Evolutionary conservation across 2,888 invertebrate genomes (phyloP), one percentile per base, ranked within the genome.

Genomic region (Eutolmus rufibarbis): DNA sequence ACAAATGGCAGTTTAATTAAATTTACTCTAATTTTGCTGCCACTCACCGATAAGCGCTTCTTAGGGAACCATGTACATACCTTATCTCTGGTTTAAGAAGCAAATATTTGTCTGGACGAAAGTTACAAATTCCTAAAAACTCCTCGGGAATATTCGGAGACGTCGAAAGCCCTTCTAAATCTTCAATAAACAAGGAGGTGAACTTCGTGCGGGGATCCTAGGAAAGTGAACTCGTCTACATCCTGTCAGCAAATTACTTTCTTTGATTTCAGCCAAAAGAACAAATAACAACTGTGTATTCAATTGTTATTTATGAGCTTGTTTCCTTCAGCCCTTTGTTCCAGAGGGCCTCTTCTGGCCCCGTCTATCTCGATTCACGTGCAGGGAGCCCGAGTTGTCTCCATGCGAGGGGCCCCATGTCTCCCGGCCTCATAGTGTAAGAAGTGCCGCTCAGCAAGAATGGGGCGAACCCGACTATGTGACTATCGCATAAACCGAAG

Each of bases 231-330:
- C 16, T 66, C 37, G 16, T 74, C 66, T 37, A 84, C 84, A 84
- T 84, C 43, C 84, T 84, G 84, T 84, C 84, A 84, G 84, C 84
- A 84, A 84, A 84, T 84, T 84, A 84, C 84, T 84, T 74, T 74
- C 84, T 84, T 84, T 84, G 84, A 84, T 84, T 66, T 84, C 74
- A 66, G 84, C 84, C 84, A 84, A 84, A 84, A 84, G 84, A 84
- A 84, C 84, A 84, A 84, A 84, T 84, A 84, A 66, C 84, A 66
- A 66, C 66, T 37, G 84, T 66, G 66, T 66, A 84, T 84, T 84
- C 84, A 84, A 84, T 84, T 84, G 84, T 84, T 84, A 84, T 84
- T 84, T 84, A 84, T 74, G 84, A 84, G 84, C 40, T 84, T 84
- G 66, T 40, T 84, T 66, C 84, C 74, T 84, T 84, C 66, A 40